phyloP scores from a whole-genome alignment of 1,140 invertebrate species.

The Dufourea novaeangliae region DNA sequence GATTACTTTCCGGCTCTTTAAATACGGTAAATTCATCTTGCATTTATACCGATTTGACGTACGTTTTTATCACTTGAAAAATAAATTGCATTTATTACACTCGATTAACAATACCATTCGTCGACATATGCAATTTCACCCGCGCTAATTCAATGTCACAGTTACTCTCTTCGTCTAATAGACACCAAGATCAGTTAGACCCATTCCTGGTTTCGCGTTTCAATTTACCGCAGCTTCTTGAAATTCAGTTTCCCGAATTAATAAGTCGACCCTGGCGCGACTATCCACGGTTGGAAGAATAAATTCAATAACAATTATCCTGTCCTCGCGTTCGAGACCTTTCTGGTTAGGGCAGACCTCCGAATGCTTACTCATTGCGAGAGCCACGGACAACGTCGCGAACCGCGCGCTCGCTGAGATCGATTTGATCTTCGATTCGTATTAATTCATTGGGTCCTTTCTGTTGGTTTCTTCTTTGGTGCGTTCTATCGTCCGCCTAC shows the following conservation, averaged over 20 bases:
- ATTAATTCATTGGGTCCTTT: not conserved
- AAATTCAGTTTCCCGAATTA: not conserved
- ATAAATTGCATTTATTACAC: too few species aligned
- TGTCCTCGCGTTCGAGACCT: slow-evolving; percentile 6
- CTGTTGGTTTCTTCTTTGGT: not conserved
- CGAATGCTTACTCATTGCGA: slow-evolving; percentile 27
- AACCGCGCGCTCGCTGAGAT: not conserved
- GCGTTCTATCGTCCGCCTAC: not conserved
- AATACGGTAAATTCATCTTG: too few species aligned
- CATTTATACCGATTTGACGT: too few species aligned
- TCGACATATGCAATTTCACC: too few species aligned
- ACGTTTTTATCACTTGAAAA: too few species aligned
- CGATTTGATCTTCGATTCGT: not conserved
- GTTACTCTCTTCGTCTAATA: too few species aligned
- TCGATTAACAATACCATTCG: too few species aligned
- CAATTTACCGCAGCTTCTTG: too few species aligned
- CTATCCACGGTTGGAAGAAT: not conserved
- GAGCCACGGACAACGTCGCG: not conserved
- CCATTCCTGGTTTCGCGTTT: not conserved
- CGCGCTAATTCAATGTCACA: too few species aligned
- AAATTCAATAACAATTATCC: slow-evolving; percentile 30
- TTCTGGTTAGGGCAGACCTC: not conserved
- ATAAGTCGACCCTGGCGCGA: not conserved
- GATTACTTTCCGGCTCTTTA: too few species aligned
- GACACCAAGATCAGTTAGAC: too few species aligned